phyloP scores from a whole-genome alignment of 64 coral and sea anemone genomes.

The Stichodactyla mertensii region DNA sequence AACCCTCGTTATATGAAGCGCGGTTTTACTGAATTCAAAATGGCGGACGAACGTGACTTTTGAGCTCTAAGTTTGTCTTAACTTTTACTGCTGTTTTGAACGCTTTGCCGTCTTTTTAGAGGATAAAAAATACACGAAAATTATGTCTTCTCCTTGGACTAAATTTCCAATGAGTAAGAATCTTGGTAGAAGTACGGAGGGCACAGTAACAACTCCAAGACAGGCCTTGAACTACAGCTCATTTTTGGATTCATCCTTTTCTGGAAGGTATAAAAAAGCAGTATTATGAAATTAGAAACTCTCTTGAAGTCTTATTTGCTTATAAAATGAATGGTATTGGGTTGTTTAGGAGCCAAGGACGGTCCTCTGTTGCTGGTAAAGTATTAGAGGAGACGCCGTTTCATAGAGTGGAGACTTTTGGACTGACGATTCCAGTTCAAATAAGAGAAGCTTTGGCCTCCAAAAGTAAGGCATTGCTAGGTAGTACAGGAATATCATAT shows the following conservation, averaged over 20 bases:
- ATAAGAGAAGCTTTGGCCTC: slow-evolving; percentile 67
- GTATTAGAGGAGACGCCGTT: slow-evolving; percentile 72
- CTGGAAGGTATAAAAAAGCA: background rate
- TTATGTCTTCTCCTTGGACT: slow-evolving; percentile 79
- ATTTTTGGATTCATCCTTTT: slow-evolving; percentile 45
- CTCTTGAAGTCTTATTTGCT: background rate
- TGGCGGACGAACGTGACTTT: slow-evolving; percentile 12
- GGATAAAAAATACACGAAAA: background rate
- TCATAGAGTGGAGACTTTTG: slow-evolving; percentile 81
- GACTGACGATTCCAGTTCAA: slow-evolving; percentile 85
- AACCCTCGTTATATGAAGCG: background rate
- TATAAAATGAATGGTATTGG: background rate
- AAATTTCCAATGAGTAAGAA: slow-evolving; percentile 11
- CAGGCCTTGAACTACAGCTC: slow-evolving; percentile 68
- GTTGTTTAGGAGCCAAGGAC: slow-evolving; percentile 26
- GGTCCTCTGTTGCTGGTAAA: slow-evolving; percentile 46
- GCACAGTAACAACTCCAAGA: slow-evolving; percentile 48
- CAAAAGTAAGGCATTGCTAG: background rate
- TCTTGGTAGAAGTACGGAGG: slow-evolving; percentile 20
- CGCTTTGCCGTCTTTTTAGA: background rate
- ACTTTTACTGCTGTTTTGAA: background rate
- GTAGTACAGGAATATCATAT: too few relatives aligned
- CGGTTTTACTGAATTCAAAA: slow-evolving; percentile 9
- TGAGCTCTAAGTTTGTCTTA: background rate
- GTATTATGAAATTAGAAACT: background rate